phyloP scores from a whole-genome alignment of 2,113 vertebrate species.

The Brachypodius melanocephalos region DNA sequence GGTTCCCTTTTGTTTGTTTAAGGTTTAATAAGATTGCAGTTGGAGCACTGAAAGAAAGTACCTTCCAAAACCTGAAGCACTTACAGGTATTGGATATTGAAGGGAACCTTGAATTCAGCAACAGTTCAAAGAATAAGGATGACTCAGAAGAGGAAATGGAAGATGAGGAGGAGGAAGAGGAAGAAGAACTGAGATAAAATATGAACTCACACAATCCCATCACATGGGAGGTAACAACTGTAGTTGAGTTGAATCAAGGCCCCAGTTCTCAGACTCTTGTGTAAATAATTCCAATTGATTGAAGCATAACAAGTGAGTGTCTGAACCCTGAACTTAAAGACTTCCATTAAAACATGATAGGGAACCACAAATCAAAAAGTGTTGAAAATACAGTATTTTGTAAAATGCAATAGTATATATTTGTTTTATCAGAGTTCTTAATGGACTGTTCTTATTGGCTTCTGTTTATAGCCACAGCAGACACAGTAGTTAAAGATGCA shows the following conservation, averaged over 20 bases:
- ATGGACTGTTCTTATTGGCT: not conserved
- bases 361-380: not conserved
- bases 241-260: not conserved
- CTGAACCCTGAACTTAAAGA: not conserved
- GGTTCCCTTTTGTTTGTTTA: not conserved
- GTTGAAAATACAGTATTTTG: not conserved
- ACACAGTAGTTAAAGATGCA: not conserved
- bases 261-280: not conserved
- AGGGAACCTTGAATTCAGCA: conserved; percentile 76
- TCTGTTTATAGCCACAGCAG: not conserved
- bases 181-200: conserved; percentile 54
- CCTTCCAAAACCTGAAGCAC: conserved; percentile 84
- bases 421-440: not conserved
- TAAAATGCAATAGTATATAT: not conserved
- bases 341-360: not conserved
- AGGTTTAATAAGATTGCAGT: conserved; percentile 90
- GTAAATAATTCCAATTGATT: not conserved
- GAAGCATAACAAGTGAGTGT: not conserved
- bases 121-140: conserved; percentile 67
- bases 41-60: conserved; percentile 83
- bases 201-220: conserved; percentile 27
- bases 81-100: conserved; percentile 91
- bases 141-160: conserved; percentile 66
- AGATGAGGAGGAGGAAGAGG: conserved; percentile 66
- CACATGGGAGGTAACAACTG: conserved; percentile 19